Evolutionary conservation across 2,888 invertebrate genomes (phyloP).

Genomic region (Drosophila nigricruria): DNA sequence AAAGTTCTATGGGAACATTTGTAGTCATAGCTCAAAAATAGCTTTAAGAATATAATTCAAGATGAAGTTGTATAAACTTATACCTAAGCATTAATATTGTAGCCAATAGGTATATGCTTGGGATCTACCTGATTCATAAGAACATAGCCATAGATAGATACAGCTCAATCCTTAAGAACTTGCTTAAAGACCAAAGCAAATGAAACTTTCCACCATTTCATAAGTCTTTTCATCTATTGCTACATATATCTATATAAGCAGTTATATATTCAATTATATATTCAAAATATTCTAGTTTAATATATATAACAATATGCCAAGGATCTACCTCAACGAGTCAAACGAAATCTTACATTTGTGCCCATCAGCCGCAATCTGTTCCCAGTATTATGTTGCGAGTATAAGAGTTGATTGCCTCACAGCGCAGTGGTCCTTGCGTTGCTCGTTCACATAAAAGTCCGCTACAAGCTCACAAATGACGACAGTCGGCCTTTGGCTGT

Average conservation of each 20-base stretch:
- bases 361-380: conserved; percentile 27
- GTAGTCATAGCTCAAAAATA: neutral
- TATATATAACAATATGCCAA: neutral
- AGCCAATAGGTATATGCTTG: neutral
- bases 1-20: neutral
- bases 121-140: neutral
- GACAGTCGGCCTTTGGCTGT: conserved; percentile 52
- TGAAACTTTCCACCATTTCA: neutral
- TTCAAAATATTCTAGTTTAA: neutral
- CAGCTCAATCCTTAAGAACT: too few species aligned
- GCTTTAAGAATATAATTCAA: too few species aligned
- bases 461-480: conserved; percentile 4
- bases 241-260: neutral
- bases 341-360: neutral
- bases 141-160: too few species aligned
- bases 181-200: too few species aligned
- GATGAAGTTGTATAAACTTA: too few species aligned
- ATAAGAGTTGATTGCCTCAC: conserved; percentile 41
- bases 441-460: conserved; percentile 51
- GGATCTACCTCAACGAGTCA: neutral
- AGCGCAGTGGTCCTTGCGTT: neutral
- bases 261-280: neutral
- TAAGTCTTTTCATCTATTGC: neutral
- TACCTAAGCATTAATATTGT: too few species aligned
- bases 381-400: conserved; percentile 47